Conservation (phyloP, 30 jellyfish, hydroid and myxozoan genomes). For the Nemopilema nomurai region DNA sequence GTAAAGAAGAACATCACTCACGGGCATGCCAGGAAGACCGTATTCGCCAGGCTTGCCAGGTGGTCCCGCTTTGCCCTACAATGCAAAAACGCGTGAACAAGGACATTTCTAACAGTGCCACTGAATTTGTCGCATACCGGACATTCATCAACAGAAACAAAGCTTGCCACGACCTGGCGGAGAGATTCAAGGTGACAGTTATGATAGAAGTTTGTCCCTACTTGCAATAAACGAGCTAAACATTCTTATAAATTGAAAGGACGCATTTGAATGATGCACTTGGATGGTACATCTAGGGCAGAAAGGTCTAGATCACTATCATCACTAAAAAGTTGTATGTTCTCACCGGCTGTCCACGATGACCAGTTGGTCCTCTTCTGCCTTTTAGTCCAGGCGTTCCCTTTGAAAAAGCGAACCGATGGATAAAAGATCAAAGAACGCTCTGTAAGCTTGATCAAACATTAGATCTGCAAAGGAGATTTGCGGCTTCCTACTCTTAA, state of each 20-base stretch:
- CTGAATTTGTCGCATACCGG: no score
- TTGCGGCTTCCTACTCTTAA: no score
- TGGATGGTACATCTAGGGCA: background rate
- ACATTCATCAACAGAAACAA: no score
- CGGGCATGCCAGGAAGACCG: slow-evolving; percentile 36
- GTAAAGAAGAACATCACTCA: background rate
- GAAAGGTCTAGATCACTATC: background rate
- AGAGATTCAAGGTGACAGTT: no score
- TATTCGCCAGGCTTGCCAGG: slow-evolving; percentile 19
- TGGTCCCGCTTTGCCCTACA: slow-evolving; percentile 11
- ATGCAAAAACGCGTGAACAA: no score
- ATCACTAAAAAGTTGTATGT: background rate
- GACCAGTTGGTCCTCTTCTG: slow-evolving; percentile 35
- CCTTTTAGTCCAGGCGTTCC: slow-evolving; percentile 65
- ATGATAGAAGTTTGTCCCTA: no score
- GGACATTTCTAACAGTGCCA: no score
- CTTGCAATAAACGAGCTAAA: no score
- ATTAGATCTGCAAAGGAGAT: background rate
- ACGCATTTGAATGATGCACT: no score
- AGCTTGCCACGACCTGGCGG: no score
- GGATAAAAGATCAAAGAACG: background rate
- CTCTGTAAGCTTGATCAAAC: background rate
- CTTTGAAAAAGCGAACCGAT: slow-evolving; percentile 4
- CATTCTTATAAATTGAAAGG: no score
- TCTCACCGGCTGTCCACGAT: slow-evolving; percentile 55